Conservation (phyloP, 1,140 invertebrate genomes). For the Acromyrmex charruanus region DNA sequence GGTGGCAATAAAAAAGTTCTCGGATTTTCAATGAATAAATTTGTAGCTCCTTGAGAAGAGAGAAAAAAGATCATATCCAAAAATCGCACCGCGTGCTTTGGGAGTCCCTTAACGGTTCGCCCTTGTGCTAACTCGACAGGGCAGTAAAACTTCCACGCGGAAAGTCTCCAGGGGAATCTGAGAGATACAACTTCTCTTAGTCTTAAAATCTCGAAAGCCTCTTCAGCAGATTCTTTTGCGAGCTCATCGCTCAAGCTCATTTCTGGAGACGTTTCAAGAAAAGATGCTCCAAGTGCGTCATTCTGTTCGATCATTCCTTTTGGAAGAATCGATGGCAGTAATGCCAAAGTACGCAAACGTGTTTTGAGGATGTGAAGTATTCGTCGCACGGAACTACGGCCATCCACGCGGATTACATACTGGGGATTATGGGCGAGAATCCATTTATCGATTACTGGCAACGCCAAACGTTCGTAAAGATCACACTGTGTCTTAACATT, state of each 20-base stretch:
- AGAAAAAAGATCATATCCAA: conserved; percentile 88
- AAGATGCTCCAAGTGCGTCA: background rate
- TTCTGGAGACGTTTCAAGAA: conserved; percentile 41
- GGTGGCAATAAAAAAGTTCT: conserved; percentile 85
- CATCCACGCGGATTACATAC: conserved; percentile 87
- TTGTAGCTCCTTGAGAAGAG: conserved; percentile 83
- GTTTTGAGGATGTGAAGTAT: conserved; percentile 86
- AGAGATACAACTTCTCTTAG: conserved; percentile 71
- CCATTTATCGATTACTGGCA: conserved; percentile 85
- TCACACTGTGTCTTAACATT: conserved; percentile 58
- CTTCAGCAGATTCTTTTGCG: conserved; percentile 65
- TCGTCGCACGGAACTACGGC: conserved; percentile 81
- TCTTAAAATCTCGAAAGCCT: conserved; percentile 78
- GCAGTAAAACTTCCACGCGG: conserved; percentile 87
- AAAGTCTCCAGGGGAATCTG: conserved; percentile 83
- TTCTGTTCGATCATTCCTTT: conserved; percentile 47
- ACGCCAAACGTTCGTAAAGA: conserved; percentile 76
- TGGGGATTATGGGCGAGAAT: conserved; percentile 86
- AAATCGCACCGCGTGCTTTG: conserved; percentile 87
- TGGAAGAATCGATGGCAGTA: conserved; percentile 85
- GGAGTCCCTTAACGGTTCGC: conserved; percentile 81
- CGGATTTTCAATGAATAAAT: conserved; percentile 88
- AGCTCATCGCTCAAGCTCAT: conserved; percentile 36
- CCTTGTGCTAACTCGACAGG: conserved; percentile 88
- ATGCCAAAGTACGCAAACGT: conserved; percentile 81